Base-by-base conservation (phyloP, 64 coral and sea anemone species). In the Montipora foliosa region DNA sequence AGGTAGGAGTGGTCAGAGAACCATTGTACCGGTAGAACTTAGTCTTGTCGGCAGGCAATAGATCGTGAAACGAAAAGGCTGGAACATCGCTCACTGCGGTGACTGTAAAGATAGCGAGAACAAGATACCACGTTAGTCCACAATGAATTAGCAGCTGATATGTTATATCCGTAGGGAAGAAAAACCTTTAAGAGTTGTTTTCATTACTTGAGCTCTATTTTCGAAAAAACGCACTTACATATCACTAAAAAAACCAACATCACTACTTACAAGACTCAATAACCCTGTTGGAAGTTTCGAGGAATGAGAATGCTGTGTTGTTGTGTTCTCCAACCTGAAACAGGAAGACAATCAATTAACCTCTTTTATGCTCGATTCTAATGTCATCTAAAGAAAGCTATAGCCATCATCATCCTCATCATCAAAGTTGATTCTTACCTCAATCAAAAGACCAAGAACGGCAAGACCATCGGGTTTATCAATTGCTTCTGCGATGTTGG, bases 21-120 rank as follows among this genome's bases (percentile, higher is more conserved):
- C 95, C 95, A 45, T 79, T 84, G 59, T 96, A 93, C 5, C 95
- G 92, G 74, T 87, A 96, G 88, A 91, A 96, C 17, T 95, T 49
- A 46, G 11, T 80, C 48, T 57, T 79, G 55, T 95, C 62, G 44
- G 1, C 57, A 25, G 93, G 93, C 58, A 95, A 79, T 15, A 90
- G 12, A 64, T 6, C 37, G 51, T 50, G 67, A 59, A 80, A 79
- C 70, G 19, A 48, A 15, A 90, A 90, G 13, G 66, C 50, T 49
- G 71, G 77, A 25, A 86, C 45, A 13, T 66, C 84, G 25, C 21
- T 59, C 47, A 74, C 29, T 12, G 69, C 6, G 15, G 67, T 11
- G 22, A 16, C 60, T 82, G 16, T 55, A 20, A 24, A 81, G 6
- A 79, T 11, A 79, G 9, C 52, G 66, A 0, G 19, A 21, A 11